phyloP scores from a whole-genome alignment of 2,113 vertebrate species.

The Bubalus kerabau region DNA sequence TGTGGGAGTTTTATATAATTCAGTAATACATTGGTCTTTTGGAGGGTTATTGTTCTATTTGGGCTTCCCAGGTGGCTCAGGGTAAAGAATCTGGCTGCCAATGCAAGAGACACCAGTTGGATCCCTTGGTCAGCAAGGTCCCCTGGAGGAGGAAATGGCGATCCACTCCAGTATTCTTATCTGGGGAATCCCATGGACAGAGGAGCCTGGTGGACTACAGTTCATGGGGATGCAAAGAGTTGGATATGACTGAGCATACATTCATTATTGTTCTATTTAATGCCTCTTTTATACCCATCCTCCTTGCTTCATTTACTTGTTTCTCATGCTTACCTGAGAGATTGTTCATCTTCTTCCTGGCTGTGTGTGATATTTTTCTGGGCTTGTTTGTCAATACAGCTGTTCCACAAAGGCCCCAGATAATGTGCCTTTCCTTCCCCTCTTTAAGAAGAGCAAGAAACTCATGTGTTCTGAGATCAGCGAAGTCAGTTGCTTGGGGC shows the following conservation, averaged over 20 bases:
- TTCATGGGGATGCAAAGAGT: neutral
- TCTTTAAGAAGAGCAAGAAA: neutral
- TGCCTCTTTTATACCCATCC: neutral
- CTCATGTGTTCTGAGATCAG: neutral
- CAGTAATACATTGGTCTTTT: neutral
- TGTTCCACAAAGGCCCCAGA: neutral
- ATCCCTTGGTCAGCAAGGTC: neutral
- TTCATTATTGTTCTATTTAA: neutral
- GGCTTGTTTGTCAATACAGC: neutral
- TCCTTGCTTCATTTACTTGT: neutral
- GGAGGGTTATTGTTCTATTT: neutral
- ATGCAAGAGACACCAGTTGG: neutral
- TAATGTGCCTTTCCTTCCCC: neutral
- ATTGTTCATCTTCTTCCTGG: neutral
- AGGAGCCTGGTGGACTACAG: neutral
- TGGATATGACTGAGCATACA: neutral
- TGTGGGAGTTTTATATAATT: neutral
- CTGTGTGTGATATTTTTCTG: neutral
- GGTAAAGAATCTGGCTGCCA: neutral
- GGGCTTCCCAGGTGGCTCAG: neutral
- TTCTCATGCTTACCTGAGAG: neutral
- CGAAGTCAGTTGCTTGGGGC: neutral
- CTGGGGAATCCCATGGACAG: neutral
- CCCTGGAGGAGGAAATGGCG: neutral
- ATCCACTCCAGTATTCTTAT: neutral